Conservation (phyloP, 2,888 invertebrate species). For the Emmelina monodactyla region DNA sequence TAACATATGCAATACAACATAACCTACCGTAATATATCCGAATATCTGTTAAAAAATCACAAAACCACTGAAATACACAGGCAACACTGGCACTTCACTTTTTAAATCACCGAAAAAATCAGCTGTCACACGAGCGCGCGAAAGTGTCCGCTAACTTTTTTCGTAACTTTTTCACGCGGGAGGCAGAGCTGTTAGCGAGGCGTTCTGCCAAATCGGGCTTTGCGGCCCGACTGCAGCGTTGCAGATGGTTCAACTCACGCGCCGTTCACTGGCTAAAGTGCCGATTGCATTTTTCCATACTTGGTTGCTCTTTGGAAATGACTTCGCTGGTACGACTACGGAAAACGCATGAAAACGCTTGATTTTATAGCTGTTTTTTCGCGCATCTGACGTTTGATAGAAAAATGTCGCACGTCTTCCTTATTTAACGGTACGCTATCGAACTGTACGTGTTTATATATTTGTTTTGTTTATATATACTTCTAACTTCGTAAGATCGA, state of each 20-base stretch:
- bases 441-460: too few relatives aligned
- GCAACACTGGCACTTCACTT: background rate
- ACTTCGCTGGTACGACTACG: too few relatives aligned
- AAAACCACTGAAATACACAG: conserved; percentile 10
- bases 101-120: background rate
- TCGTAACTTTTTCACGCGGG: too few relatives aligned
- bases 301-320: too few relatives aligned
- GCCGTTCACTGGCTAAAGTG: background rate
- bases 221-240: conserved; percentile 24
- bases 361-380: too few relatives aligned
- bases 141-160: conserved; percentile 8
- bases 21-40: conserved; percentile 21
- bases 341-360: too few relatives aligned
- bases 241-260: conserved; percentile 13
- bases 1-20: conserved; percentile 22
- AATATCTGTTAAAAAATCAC: conserved; percentile 14
- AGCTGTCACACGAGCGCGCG: conserved; percentile 2
- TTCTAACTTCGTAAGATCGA: too few relatives aligned
- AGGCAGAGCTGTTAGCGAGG: conserved; percentile 12
- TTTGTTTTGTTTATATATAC: too few relatives aligned
- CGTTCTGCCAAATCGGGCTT: conserved; percentile 25
- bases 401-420: too few relatives aligned
- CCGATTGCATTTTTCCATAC: too few relatives aligned
- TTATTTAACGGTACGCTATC: too few relatives aligned
- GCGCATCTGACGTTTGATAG: too few relatives aligned